These are phyloP conservation scores for Deilephila porcellus DNA, from an alignment of 2,888 invertebrate species.

Conservation along the genomic window DNA sequence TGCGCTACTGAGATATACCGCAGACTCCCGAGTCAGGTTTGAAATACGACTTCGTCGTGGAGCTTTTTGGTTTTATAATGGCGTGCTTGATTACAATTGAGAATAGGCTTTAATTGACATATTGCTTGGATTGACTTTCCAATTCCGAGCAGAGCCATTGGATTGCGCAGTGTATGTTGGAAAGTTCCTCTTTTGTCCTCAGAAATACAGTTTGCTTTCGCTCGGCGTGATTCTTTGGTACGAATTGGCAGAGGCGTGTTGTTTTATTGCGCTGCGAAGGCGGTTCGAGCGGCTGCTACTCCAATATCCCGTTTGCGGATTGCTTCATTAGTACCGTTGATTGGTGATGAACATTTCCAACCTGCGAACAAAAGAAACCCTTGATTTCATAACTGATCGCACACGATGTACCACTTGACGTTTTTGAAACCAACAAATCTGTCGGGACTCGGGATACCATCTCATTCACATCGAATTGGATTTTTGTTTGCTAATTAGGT, in stretches of 20 bases:
- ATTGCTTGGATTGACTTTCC: constrained; percentile 70
- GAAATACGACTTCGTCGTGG: constrained; percentile 72
- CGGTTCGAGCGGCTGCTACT: constrained; percentile 71
- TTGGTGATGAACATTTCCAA: constrained; percentile 71
- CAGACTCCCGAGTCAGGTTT: constrained; percentile 68
- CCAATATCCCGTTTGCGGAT: constrained; percentile 80
- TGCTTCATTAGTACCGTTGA: constrained; percentile 80
- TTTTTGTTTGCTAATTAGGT: neutral
- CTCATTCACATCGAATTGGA: neutral
- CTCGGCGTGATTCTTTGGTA: constrained; percentile 48
- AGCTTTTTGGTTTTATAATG: constrained; percentile 69
- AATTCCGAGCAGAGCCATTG: constrained; percentile 71
- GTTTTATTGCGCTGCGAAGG: constrained; percentile 75
- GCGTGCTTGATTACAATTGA: constrained; percentile 68
- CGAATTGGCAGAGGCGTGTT: constrained; percentile 58
- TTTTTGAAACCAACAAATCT: no score
- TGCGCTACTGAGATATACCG: constrained; percentile 33
- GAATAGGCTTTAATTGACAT: constrained; percentile 76
- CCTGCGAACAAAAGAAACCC: constrained; percentile 72
- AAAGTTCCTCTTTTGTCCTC: constrained; percentile 52
- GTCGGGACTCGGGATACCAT: neutral
- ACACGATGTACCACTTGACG: neutral
- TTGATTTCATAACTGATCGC: constrained; percentile 17
- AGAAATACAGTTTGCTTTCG: constrained; percentile 62
- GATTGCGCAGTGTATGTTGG: constrained; percentile 54